phyloP scores from a whole-genome alignment of 1,140 invertebrate genomes.

The Eueides isabella region DNA sequence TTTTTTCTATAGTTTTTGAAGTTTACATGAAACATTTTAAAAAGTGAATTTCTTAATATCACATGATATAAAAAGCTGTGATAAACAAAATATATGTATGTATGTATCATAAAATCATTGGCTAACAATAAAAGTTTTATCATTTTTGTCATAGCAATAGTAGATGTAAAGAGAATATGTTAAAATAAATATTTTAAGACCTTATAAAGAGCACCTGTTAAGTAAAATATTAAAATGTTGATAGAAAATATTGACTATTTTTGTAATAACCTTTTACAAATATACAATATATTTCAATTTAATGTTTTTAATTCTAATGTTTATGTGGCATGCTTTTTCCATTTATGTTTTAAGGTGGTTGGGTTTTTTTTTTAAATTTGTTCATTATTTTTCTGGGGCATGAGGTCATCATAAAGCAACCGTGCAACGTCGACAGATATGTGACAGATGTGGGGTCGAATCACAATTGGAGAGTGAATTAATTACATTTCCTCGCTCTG shows the following conservation, averaged over 20 bases:
- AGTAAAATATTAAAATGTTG: constrained; percentile 1
- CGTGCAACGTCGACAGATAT: too few relatives aligned
- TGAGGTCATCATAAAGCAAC: too few relatives aligned
- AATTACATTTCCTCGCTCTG: too few relatives aligned
- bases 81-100: neutral
- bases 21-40: too few relatives aligned
- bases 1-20: too few relatives aligned
- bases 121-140: neutral
- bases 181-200: neutral
- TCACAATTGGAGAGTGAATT: too few relatives aligned
- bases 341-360: neutral
- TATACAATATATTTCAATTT: constrained; percentile 60
- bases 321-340: constrained; percentile 3
- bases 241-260: constrained; percentile 58
- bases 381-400: too few relatives aligned
- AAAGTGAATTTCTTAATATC: neutral
- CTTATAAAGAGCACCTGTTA: neutral
- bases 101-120: neutral
- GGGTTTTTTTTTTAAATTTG: neutral
- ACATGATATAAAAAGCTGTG: constrained; percentile 5
- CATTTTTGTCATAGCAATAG: neutral
- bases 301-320: constrained; percentile 48
- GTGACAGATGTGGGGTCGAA: too few relatives aligned
- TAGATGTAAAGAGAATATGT: neutral
- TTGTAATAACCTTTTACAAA: constrained; percentile 61